Percentiles rank a stretch among this genome's conserved stretches.
phyloP scores from a whole-genome alignment of 2,113 vertebrate genomes.

The Crotophaga sulcirostris region DNA sequence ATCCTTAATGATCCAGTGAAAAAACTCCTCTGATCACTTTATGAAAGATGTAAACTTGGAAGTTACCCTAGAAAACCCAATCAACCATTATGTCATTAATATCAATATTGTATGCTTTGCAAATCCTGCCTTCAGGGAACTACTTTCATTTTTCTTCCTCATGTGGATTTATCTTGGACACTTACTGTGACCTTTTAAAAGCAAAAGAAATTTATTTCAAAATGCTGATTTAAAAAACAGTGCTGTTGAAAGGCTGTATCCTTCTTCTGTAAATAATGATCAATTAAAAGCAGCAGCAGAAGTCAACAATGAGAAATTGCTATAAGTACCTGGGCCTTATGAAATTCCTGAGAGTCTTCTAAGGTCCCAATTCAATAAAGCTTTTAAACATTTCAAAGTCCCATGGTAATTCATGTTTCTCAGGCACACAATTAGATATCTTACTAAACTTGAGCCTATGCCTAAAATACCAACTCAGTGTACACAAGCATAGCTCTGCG shows the following conservation, averaged over 20 bases:
- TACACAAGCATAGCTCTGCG: fast-evolving
- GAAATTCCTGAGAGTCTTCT: not conserved
- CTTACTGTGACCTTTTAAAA: not conserved
- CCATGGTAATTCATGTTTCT: not conserved
- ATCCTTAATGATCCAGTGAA: not conserved
- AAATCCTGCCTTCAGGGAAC: not conserved
- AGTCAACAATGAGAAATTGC: not conserved
- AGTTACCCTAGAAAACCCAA: not conserved
- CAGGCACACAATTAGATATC: not conserved
- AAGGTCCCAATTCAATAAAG: not conserved
- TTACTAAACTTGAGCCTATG: not conserved
- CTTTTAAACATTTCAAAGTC: not conserved
- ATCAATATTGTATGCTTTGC: not conserved
- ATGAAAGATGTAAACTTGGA: not conserved
- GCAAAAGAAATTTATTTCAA: not conserved
- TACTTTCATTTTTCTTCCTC: not conserved
- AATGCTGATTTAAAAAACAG: not conserved
- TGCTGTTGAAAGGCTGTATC: not conserved
- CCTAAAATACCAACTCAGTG: not conserved
- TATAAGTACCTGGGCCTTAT: not conserved
- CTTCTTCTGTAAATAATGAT: not conserved
- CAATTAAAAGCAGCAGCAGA: not conserved
- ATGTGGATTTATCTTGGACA: not conserved
- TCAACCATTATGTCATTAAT: not conserved
- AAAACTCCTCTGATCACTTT: not conserved